Evolutionary conservation across 2,888 invertebrate genomes (phyloP), one percentile per base, ranked within the genome.

Genomic region (Spilosoma lubricipeda): DNA sequence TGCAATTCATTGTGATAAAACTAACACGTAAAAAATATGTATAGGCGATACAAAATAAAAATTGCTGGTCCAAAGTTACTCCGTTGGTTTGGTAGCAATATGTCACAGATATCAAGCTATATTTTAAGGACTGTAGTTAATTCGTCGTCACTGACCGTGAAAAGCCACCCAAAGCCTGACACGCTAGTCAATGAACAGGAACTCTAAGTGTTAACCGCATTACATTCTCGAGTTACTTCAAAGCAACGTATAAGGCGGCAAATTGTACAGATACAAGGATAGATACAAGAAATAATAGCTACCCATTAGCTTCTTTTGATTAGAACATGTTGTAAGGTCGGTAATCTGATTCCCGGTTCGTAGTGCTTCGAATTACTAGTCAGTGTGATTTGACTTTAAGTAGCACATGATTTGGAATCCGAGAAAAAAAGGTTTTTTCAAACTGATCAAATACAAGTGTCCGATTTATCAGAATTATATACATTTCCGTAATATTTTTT

Each of bases 231-330:
- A 33, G 73, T 74, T 78, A 87, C 83, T 86, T 87, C 88, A 88
- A 88, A 88, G 89, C 78, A 82, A 82, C 79, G 85, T 84, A 82
- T 83, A 82, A 83, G 78, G 76, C 81, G 75, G 78, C 80, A 81
- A 86, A 85, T 72, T 81, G 76, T 77, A 76, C 67, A 48, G 15
- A 75, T 79, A 77, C 79, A 79, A 83, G 27, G 78, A 82, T 81
- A 15, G 78, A 82, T 80, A 79, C 64, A 76, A 77, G 72, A 80
- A 83, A 85, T 87, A 89, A 88, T 88, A 85, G 84, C 83, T 87
- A 82, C 82, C 86, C 87, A 88, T 90, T 88, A 89, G 80, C 83
- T 83, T 74, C 78, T 83, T 86, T 86, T 85, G 87, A 88, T 90
- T 88, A 78, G 78, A 80, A 75, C 75, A 72, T 39, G 70, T 80